phyloP scores from a whole-genome alignment of 2,113 vertebrate species.

The Chloebia gouldiae region DNA sequence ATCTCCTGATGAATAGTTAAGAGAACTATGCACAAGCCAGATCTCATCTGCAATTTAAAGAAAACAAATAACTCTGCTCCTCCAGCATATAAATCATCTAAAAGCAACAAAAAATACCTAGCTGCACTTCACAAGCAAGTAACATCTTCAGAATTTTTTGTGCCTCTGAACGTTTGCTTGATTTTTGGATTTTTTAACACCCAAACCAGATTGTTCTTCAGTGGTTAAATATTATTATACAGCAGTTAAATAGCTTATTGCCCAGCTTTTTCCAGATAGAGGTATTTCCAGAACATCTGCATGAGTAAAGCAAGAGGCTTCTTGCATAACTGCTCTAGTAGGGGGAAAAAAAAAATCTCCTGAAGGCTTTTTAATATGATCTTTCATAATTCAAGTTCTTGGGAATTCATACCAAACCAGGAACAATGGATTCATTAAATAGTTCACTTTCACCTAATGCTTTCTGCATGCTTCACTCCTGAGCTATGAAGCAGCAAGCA shows the following conservation, averaged over 20 bases:
- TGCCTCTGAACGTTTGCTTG: background rate
- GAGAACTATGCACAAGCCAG: background rate
- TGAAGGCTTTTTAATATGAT: slow-evolving; percentile 28
- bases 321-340: background rate
- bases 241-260: background rate
- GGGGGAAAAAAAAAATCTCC: background rate
- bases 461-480: background rate
- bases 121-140: background rate
- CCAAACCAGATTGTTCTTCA: background rate
- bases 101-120: background rate
- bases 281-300: background rate
- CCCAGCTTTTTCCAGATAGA: background rate
- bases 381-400: slow-evolving; percentile 19
- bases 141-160: background rate
- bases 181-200: background rate
- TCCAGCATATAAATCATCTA: background rate
- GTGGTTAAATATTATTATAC: background rate
- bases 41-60: background rate
- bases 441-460: slow-evolving; percentile 28
- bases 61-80: background rate
- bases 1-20: background rate
- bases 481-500: background rate
- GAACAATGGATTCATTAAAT: background rate
- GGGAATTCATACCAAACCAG: background rate
- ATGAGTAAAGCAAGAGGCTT: background rate